A percentile compares a stretch with the other conserved stretches of the same genome.
These are phyloP conservation scores for Sphaerophoria taeniata DNA, from an alignment of 2,888 invertebrate species.

Conservation along the genomic window DNA sequence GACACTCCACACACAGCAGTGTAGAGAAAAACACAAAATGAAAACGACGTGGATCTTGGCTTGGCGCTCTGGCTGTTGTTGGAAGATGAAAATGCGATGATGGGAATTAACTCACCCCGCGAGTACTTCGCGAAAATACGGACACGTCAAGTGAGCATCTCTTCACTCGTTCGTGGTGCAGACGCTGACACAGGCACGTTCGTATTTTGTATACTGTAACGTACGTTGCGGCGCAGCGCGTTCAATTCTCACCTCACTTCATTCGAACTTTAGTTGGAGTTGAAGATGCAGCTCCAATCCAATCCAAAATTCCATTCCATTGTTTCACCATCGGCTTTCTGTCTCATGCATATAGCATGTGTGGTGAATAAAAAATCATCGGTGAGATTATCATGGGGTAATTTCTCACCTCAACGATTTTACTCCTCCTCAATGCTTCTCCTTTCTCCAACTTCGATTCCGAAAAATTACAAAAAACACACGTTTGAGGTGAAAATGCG, in stretches of 20 bases:
- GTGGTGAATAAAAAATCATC: constrained; percentile 53
- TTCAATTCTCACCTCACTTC: constrained; percentile 66
- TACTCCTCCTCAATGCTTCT: constrained; percentile 8
- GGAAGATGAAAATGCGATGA: constrained; percentile 38
- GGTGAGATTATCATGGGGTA: constrained; percentile 34
- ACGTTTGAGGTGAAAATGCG: constrained; percentile 16
- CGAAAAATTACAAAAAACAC: neutral
- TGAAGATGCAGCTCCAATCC: constrained; percentile 27
- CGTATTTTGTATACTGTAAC: constrained; percentile 72
- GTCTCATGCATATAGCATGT: neutral
- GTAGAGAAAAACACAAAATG: constrained; percentile 36
- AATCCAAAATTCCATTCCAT: neutral
- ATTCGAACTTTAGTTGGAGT: constrained; percentile 60
- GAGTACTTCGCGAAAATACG: constrained; percentile 71
- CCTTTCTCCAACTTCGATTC: neutral
- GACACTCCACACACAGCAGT: no score
- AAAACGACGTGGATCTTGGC: constrained; percentile 15
- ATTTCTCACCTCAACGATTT: constrained; percentile 28
- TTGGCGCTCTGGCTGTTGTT: constrained; percentile 33
- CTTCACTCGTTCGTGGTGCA: constrained; percentile 24
- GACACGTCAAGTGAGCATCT: constrained; percentile 67
- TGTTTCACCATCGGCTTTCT: constrained; percentile 26
- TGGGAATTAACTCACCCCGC: constrained; percentile 52
- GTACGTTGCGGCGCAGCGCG: constrained; percentile 56
- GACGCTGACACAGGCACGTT: constrained; percentile 71